Percentiles rank a stretch among this genome's conserved stretches.
Conservation (phyloP, 2,797 vertebrate species). For the Neosilurus mollespiculum region DNA sequence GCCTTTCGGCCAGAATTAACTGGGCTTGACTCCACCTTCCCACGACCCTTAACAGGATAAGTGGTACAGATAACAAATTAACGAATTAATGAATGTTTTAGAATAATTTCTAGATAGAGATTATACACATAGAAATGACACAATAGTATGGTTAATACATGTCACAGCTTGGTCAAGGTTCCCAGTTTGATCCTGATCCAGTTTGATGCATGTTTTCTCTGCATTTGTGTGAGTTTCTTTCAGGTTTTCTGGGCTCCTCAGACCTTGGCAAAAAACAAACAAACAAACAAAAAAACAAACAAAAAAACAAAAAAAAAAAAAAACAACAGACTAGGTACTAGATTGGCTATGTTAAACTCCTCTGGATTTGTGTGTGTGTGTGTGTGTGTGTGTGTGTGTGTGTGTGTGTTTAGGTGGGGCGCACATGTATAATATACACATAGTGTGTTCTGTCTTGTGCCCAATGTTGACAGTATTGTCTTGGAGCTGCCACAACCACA, state of each 20-base stretch:
- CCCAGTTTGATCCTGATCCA: background rate
- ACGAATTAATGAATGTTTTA: background rate
- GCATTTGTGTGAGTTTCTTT: background rate
- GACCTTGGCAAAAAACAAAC: too few species aligned
- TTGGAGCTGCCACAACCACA: background rate
- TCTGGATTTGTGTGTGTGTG: too few species aligned
- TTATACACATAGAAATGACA: background rate
- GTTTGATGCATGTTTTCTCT: background rate
- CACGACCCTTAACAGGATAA: too few species aligned
- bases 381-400: too few species aligned
- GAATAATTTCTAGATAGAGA: background rate
- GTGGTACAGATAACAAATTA: too few species aligned
- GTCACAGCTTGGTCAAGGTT: background rate
- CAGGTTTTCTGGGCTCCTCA: background rate
- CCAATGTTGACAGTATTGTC: background rate
- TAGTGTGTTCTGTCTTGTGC: background rate
- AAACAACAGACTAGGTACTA: background rate
- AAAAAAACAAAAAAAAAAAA: too few species aligned
- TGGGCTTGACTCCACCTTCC: too few species aligned
- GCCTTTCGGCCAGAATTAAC: too few species aligned
- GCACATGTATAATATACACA: background rate
- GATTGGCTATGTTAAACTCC: background rate
- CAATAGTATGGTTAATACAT: background rate
- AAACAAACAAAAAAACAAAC: too few species aligned
- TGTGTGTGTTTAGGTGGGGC: background rate